Evolutionary conservation across 2,113 vertebrate species (phyloP).

Genomic region (Dipodomys merriami): DNA sequence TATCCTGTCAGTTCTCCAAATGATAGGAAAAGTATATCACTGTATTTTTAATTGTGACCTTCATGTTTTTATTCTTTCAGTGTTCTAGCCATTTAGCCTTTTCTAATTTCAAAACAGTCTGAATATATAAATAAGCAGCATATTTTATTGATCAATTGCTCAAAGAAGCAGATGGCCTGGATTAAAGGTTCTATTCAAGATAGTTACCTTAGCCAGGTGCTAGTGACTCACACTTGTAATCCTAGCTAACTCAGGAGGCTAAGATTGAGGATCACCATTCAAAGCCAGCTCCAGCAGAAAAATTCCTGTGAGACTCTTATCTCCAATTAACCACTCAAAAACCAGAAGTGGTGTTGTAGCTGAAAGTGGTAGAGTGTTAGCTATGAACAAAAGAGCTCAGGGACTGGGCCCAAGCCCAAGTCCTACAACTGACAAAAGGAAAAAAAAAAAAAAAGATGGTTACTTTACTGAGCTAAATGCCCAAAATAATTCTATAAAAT

Average conservation of each 20-base stretch:
- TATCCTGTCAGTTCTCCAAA: neutral
- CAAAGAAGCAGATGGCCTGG: slow-evolving; percentile 40
- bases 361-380: too few species aligned
- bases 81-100: neutral
- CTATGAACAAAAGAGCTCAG: too few species aligned
- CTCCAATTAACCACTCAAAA: too few species aligned
- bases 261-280: too few species aligned
- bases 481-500: slow-evolving; percentile 5
- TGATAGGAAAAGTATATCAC: neutral
- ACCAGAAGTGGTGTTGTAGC: too few species aligned
- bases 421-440: too few species aligned
- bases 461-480: neutral
- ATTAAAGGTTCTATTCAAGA: slow-evolving; percentile 21
- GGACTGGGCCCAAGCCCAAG: too few species aligned
- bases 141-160: slow-evolving; percentile 38
- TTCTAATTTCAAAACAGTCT: slow-evolving; percentile 41
- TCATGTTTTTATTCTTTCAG: neutral
- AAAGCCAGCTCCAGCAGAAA: too few species aligned
- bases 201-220: neutral
- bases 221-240: too few species aligned
- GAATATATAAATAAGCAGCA: neutral
- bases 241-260: too few species aligned
- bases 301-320: too few species aligned
- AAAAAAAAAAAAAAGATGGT: too few species aligned
- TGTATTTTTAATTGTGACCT: neutral